Evolutionary conservation across 2,888 invertebrate species (phyloP).

Genomic region (Lycocerus yunnanus): DNA sequence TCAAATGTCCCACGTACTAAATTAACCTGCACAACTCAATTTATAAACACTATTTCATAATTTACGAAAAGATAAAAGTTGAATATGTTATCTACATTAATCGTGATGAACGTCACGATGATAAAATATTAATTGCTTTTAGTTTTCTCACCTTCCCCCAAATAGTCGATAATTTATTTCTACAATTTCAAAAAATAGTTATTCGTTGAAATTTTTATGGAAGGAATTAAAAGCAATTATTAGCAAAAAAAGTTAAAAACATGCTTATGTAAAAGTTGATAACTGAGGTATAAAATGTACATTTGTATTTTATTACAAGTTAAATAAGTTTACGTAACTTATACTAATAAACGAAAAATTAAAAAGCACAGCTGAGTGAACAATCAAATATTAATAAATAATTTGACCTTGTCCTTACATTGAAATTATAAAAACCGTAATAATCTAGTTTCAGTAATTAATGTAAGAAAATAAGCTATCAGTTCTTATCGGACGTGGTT

Average conservation of each 20-base stretch:
- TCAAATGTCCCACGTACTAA: not conserved
- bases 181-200: not conserved
- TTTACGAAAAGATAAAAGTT: not conserved
- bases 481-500: slow-evolving; percentile 21
- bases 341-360: slow-evolving; percentile 19
- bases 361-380: slow-evolving; percentile 32
- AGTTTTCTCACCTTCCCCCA: not conserved
- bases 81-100: not conserved
- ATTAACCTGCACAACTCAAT: not conserved
- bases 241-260: not conserved
- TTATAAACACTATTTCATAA: not conserved
- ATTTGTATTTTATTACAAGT: not conserved
- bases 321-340: not conserved
- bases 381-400: slow-evolving; percentile 25
- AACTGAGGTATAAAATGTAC: not conserved
- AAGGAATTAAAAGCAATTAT: not conserved
- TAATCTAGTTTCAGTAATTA: slow-evolving; percentile 14
- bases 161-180: too few relatives aligned
- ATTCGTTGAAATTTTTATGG: not conserved
- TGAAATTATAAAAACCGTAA: slow-evolving; percentile 13
- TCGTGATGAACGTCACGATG: not conserved
- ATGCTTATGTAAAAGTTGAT: too few relatives aligned
- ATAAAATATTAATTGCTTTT: not conserved
- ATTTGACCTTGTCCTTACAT: slow-evolving; percentile 37
- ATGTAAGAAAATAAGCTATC: slow-evolving; percentile 14